Conservation (phyloP, 35 echinoderm and acorn worm genomes). For the Lytechinus pictus region DNA sequence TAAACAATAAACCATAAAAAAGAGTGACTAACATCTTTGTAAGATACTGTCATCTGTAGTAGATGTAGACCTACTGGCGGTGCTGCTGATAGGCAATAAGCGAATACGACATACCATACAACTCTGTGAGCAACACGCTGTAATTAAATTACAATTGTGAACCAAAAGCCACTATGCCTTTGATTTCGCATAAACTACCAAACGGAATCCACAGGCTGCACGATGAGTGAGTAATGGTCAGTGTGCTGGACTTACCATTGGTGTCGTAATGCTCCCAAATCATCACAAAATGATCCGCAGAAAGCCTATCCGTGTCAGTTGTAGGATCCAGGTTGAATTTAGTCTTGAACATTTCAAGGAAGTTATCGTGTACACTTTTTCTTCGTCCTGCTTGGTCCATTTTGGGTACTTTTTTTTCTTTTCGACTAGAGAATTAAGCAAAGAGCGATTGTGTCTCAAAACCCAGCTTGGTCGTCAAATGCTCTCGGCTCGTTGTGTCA, state of each 20-base stretch:
- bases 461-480: neutral
- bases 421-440: neutral
- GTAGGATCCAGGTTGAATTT: neutral
- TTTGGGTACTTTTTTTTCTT: neutral
- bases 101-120: neutral
- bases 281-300: slow-evolving; percentile 29
- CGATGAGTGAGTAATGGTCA: neutral
- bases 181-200: neutral
- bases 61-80: neutral
- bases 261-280: slow-evolving; percentile 44
- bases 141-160: neutral
- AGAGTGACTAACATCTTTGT: too few species aligned
- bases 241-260: slow-evolving; percentile 27
- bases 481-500: neutral
- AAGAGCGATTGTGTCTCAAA: neutral
- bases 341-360: slow-evolving; percentile 8
- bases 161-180: neutral
- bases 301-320: neutral
- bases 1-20: too few species aligned
- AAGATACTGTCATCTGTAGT: neutral
- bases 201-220: neutral
- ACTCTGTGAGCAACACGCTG: neutral
- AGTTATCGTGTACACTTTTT: slow-evolving; percentile 37
- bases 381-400: slow-evolving; percentile 16
- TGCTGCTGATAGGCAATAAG: neutral